Conservation (phyloP, 1,140 invertebrate genomes). For the Apocrypta bakeri region DNA sequence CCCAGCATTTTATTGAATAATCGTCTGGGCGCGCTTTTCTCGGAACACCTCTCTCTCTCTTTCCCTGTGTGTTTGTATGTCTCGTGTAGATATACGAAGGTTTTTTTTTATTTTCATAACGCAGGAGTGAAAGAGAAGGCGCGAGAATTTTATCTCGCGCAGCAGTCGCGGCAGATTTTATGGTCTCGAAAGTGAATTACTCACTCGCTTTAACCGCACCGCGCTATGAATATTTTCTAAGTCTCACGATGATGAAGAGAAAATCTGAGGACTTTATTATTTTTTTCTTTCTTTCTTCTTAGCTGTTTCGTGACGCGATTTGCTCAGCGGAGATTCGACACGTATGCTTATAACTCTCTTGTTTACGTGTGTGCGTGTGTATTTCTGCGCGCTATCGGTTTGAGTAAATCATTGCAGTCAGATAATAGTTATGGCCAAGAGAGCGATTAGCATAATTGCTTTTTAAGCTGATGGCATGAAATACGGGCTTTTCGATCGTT, state of each 20-base stretch:
- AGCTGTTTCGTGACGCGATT: not conserved
- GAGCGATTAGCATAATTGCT: conserved; percentile 46
- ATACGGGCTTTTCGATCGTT: conserved; percentile 4
- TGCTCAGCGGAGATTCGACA: conserved; percentile 3
- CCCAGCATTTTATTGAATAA: conserved; percentile 34
- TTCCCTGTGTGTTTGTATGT: no score
- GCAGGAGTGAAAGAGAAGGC: not conserved
- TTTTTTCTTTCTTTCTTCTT: not conserved
- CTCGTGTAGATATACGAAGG: no score
- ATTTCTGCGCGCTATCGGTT: not conserved
- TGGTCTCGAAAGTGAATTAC: conserved; percentile 33
- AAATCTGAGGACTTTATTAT: not conserved
- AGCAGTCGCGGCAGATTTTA: conserved; percentile 23
- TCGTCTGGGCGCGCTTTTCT: not conserved
- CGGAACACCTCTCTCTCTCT: not conserved
- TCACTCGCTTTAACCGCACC: conserved; percentile 16
- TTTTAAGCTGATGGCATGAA: not conserved
- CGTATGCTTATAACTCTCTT: not conserved
- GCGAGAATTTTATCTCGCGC: not conserved
- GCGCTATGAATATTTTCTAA: not conserved
- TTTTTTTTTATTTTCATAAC: not conserved
- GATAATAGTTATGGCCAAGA: conserved; percentile 1
- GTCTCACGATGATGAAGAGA: not conserved
- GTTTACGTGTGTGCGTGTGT: no score
- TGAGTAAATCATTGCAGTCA: conserved; percentile 14